Percentiles rank a stretch among this genome's conserved stretches.
These are phyloP conservation scores for Sarcophaga bullata DNA, from an alignment of 1,140 invertebrate genomes.

Conservation along the genomic window DNA sequence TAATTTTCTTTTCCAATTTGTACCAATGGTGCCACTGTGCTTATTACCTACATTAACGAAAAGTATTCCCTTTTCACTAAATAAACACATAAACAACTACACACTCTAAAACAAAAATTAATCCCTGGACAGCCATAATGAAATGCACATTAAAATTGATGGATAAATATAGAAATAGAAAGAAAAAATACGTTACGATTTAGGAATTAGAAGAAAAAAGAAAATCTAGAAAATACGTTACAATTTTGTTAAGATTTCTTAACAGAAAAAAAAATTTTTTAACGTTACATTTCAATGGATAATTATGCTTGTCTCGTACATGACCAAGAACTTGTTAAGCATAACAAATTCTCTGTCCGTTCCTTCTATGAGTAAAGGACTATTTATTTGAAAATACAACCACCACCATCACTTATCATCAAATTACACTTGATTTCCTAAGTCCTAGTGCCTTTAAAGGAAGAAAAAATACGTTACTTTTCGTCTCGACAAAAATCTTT, in stretches of 20 bases:
- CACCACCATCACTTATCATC: neutral
- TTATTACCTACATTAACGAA: neutral
- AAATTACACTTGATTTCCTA: slow-evolving; percentile 17
- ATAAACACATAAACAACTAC: neutral
- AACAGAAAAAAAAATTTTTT: neutral
- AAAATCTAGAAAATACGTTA: neutral
- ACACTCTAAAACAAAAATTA: neutral
- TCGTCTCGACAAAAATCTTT: neutral
- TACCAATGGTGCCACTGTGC: neutral
- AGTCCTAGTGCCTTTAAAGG: neutral
- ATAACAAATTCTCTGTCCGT: slow-evolving; percentile 5
- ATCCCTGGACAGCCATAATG: neutral
- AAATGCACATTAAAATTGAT: neutral
- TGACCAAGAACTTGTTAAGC: slow-evolving; percentile 8
- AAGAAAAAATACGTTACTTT: slow-evolving; percentile 27
- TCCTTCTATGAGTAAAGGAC: neutral
- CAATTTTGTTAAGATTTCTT: neutral
- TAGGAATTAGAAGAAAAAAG: neutral
- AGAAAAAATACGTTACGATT: slow-evolving; percentile 26
- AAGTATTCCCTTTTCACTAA: neutral
- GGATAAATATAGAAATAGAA: too few species aligned
- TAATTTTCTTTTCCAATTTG: too few species aligned
- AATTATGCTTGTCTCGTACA: neutral
- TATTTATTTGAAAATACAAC: neutral
- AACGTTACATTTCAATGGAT: slow-evolving; percentile 6